Conservation (phyloP, 2,888 invertebrate genomes). For the Kryphioiulus occultus region DNA sequence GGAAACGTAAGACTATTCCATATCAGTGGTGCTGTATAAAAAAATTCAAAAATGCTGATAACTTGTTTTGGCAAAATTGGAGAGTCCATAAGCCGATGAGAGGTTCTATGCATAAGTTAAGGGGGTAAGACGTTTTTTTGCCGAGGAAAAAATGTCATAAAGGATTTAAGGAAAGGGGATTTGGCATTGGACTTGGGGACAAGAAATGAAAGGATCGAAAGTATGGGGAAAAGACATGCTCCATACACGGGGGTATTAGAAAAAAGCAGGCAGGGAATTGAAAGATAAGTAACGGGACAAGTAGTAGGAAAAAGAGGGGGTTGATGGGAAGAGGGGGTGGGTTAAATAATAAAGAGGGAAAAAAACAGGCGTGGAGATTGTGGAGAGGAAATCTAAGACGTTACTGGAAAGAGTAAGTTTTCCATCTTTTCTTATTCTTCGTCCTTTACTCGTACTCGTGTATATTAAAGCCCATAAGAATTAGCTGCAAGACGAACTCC, state of each 20-base stretch:
- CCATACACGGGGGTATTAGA: not conserved
- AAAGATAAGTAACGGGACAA: constrained; percentile 17
- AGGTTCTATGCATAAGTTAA: not conserved
- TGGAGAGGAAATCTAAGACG: constrained; percentile 5
- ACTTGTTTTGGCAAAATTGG: not conserved
- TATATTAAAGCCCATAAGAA: constrained; percentile 9
- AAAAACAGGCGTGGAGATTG: not conserved
- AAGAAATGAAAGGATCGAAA: not conserved
- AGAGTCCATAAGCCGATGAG: not conserved
- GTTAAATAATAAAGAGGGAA: not conserved
- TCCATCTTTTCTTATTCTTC: not conserved
- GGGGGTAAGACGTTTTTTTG: not conserved
- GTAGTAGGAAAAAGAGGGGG: not conserved
- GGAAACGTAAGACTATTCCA: too few relatives aligned
- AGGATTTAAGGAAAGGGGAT: constrained; percentile 23
- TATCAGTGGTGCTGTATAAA: too few relatives aligned
- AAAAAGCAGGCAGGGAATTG: not conserved
- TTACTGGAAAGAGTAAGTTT: not conserved
- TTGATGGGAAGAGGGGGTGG: constrained; percentile 15
- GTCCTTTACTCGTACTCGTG: not conserved
- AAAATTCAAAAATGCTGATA: not conserved
- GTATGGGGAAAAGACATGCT: not conserved
- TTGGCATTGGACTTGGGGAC: not conserved
- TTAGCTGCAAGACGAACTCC: not conserved
- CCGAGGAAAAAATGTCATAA: not conserved